Evolutionary conservation across 1,140 invertebrate species (phyloP).

Genomic region (Hetaerina americana): DNA sequence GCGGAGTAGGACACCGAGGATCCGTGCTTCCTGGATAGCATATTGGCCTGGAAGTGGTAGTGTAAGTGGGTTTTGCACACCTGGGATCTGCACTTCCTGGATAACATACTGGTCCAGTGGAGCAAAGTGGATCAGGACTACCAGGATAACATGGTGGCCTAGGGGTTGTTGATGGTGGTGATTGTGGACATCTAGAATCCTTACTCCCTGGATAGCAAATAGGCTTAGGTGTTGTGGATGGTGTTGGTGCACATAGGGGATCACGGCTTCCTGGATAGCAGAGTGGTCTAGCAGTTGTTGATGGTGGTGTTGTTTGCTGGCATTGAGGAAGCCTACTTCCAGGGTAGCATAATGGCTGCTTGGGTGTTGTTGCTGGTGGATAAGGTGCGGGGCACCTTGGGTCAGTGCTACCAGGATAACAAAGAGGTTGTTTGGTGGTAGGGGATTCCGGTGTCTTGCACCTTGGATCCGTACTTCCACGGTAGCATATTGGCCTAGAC

Average conservation of each 20-base stretch:
- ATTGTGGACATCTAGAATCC: slow-evolving; percentile 23
- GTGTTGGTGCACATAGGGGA: slow-evolving; percentile 23
- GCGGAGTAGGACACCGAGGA: slow-evolving; percentile 17
- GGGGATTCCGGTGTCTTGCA: slow-evolving; percentile 20
- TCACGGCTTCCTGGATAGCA: slow-evolving; percentile 20
- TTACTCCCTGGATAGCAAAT: slow-evolving; percentile 25
- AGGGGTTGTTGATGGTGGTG: slow-evolving; percentile 1
- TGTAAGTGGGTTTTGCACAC: slow-evolving; percentile 14
- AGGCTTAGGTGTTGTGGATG: slow-evolving; percentile 12
- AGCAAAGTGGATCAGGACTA: slow-evolving; percentile 18
- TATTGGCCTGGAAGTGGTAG: slow-evolving; percentile 12
- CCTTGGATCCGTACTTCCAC: slow-evolving; percentile 17
- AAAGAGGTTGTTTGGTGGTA: slow-evolving; percentile 5
- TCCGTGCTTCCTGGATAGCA: slow-evolving; percentile 24
- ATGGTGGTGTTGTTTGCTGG: slow-evolving; percentile 22
- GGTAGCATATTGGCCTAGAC: slow-evolving; percentile 13
- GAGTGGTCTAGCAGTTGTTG: not conserved
- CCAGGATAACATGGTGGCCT: slow-evolving; percentile 17
- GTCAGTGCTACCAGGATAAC: slow-evolving; percentile 22
- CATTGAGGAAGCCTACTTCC: slow-evolving; percentile 9
- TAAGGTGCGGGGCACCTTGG: slow-evolving; percentile 23
- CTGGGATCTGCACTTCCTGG: slow-evolving; percentile 20
- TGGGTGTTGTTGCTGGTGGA: slow-evolving; percentile 18
- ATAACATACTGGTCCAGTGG: slow-evolving; percentile 18
- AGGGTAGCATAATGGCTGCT: slow-evolving; percentile 22